Percentiles rank a stretch among this genome's conserved stretches.
Conservation (phyloP, 1,140 invertebrate genomes). For the Acyrthosiphon pisum region DNA sequence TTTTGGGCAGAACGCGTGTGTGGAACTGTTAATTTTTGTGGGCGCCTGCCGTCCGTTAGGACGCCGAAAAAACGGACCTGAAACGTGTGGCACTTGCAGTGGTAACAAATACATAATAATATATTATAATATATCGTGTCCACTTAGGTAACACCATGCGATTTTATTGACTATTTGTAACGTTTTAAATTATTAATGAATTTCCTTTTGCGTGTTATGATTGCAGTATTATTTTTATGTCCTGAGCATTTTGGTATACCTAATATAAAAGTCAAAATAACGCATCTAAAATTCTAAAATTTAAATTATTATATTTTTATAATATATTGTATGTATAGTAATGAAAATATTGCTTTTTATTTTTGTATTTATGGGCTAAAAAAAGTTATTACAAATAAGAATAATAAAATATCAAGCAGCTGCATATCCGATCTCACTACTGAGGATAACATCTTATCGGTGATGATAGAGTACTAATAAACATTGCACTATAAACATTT, state of each 20-base stretch:
- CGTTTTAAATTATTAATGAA: neutral
- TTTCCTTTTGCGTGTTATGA: neutral
- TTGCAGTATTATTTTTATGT: neutral
- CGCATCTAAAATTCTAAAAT: neutral
- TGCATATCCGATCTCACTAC: too few relatives aligned
- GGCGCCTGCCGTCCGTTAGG: neutral
- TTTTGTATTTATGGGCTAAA: too few relatives aligned
- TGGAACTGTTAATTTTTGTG: conserved; percentile 28
- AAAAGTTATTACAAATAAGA: too few relatives aligned
- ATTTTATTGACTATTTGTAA: neutral
- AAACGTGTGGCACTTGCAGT: neutral
- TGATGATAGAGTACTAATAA: too few relatives aligned
- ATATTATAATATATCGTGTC: neutral
- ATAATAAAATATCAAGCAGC: too few relatives aligned
- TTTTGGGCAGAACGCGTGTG: conserved; percentile 24
- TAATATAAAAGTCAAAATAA: neutral
- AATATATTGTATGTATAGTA: too few relatives aligned
- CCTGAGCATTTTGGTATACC: neutral
- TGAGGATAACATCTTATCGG: too few relatives aligned
- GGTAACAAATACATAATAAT: neutral
- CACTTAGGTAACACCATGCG: neutral
- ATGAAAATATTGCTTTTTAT: too few relatives aligned
- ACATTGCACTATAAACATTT: too few relatives aligned
- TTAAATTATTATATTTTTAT: neutral
- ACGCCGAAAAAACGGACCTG: neutral